phyloP scores from a whole-genome alignment of 2,113 vertebrate species.

The Carettochelys insculpta region DNA sequence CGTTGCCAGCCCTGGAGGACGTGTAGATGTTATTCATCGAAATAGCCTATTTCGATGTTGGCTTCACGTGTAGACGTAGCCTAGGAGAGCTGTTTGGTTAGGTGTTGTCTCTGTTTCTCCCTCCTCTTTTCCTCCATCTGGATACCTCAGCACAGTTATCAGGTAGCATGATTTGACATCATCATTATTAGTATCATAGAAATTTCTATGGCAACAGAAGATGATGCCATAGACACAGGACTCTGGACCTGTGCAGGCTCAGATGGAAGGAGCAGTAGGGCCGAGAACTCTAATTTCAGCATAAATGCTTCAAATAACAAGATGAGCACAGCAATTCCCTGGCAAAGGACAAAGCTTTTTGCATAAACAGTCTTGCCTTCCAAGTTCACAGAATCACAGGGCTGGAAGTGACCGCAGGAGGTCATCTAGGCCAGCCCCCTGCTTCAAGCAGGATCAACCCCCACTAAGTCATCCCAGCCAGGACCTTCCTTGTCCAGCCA shows the following conservation, averaged over 20 bases:
- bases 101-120: constrained; percentile 27
- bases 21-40: too few species aligned
- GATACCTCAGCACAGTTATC: constrained; percentile 8
- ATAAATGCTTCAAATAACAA: constrained; percentile 36
- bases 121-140: constrained; percentile 41
- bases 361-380: constrained; percentile 46
- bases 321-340: constrained; percentile 24
- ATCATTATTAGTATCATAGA: constrained; percentile 20
- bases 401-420: too few species aligned
- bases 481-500: too few species aligned
- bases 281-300: constrained; percentile 30
- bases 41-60: too few species aligned
- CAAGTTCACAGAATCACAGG: too few species aligned
- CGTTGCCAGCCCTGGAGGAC: too few species aligned
- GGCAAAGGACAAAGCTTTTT: constrained; percentile 22
- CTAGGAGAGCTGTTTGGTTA: too few species aligned
- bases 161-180: constrained; percentile 54
- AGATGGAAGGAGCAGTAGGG: constrained; percentile 47
- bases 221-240: constrained; percentile 53
- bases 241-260: constrained; percentile 34
- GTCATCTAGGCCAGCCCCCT: too few species aligned
- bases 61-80: too few species aligned
- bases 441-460: too few species aligned
- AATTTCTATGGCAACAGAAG: constrained; percentile 15
- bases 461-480: too few species aligned